These are phyloP conservation scores for Trissolcus japonicus DNA, from an alignment of 2,888 invertebrate genomes.

Conservation along the genomic window DNA sequence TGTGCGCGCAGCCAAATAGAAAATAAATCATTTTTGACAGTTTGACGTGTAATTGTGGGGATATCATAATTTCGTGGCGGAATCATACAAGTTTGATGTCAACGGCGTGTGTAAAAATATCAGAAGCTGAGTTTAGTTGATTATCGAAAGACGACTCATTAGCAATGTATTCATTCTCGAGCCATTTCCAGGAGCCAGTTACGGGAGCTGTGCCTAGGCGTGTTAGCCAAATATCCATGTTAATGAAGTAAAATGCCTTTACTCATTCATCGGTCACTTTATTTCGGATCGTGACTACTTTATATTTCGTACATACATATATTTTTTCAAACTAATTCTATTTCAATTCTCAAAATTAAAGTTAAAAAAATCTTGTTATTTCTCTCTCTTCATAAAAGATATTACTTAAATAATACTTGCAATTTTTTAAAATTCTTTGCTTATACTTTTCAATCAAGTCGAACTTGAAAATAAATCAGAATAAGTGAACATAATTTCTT, in stretches of 20 bases:
- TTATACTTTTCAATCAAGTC: too few relatives aligned
- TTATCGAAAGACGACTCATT: slow-evolving; percentile 56
- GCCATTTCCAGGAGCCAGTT: slow-evolving; percentile 43
- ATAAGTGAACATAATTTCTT: slow-evolving; percentile 5
- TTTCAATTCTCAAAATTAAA: slow-evolving; percentile 23
- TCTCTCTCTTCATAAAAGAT: too few relatives aligned
- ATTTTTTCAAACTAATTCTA: slow-evolving; percentile 24
- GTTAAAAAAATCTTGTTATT: too few relatives aligned
- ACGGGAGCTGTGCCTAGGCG: slow-evolving; percentile 30
- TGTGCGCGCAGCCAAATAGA: slow-evolving; percentile 52
- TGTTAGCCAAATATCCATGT: slow-evolving; percentile 47
- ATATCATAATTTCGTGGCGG: slow-evolving; percentile 49
- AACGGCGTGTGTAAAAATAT: slow-evolving; percentile 54
- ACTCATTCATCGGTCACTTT: slow-evolving; percentile 53
- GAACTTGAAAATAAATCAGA: neutral
- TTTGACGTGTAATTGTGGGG: slow-evolving; percentile 56
- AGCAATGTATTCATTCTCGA: slow-evolving; percentile 51
- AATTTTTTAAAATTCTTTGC: neutral
- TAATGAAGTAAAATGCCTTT: slow-evolving; percentile 54
- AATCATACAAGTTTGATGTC: slow-evolving; percentile 56
- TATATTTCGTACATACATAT: slow-evolving; percentile 11
- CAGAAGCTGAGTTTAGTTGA: slow-evolving; percentile 50
- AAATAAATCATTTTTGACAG: slow-evolving; percentile 58
- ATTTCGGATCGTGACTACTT: slow-evolving; percentile 36
- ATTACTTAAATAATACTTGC: too few relatives aligned